phyloP scores from a whole-genome alignment of 2,113 vertebrate genomes.

The Opisthocomus hoazin region DNA sequence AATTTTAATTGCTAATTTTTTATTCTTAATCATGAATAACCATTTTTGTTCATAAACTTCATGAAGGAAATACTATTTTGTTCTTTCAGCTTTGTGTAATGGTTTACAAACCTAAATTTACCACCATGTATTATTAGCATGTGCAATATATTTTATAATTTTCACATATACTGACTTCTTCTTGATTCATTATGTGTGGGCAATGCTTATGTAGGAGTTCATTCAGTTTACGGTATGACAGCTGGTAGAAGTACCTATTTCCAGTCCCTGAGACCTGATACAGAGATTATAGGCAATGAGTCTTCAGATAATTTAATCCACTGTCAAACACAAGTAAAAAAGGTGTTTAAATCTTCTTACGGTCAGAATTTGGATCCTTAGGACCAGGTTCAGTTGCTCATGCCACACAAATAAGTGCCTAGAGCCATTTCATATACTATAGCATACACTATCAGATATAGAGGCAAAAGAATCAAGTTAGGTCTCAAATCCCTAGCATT shows the following conservation, averaged over 20 bases:
- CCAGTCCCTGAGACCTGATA: not conserved
- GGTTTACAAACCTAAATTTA: not conserved
- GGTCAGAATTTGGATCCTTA: not conserved
- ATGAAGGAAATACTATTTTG: not conserved
- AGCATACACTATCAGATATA: not conserved
- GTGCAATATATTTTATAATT: not conserved
- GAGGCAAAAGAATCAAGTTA: not conserved
- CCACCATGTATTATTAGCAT: not conserved
- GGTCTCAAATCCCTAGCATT: not conserved
- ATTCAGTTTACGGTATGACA: not conserved
- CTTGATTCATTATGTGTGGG: not conserved
- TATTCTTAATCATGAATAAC: not conserved
- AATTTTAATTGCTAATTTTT: not conserved
- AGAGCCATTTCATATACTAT: not conserved
- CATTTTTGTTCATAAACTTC: not conserved
- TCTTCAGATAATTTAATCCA: not conserved
- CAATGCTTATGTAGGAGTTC: not conserved
- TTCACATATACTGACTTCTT: not conserved
- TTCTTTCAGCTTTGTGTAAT: not conserved
- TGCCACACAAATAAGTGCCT: rapidly evolving
- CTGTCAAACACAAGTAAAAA: not conserved
- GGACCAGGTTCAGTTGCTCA: not conserved
- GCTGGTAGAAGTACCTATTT: not conserved
- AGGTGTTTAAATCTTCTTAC: not conserved
- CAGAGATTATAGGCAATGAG: not conserved